Evolutionary conservation across 2,113 vertebrate genomes (phyloP).

Genomic region (Tricholaema leucomelas): DNA sequence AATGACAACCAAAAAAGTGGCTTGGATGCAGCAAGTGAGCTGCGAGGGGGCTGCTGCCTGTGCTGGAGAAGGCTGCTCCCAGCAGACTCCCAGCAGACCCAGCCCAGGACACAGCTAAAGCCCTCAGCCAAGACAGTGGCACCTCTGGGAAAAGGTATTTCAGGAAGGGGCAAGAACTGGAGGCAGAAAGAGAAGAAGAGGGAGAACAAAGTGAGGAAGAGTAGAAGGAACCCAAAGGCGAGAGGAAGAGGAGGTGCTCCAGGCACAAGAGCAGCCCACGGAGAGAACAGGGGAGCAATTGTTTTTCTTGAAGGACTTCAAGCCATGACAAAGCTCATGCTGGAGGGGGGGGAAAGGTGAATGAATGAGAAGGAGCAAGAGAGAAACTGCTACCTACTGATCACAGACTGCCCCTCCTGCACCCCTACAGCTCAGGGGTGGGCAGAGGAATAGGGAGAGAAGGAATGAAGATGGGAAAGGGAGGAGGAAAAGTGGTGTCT

Average conservation of each 20-base stretch:
- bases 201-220: not conserved
- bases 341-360: not conserved
- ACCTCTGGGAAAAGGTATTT: not conserved
- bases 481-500: not conserved
- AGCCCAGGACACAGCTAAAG: not conserved
- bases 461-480: not conserved
- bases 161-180: not conserved
- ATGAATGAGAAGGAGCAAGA: fast-evolving
- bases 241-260: not conserved
- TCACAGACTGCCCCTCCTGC: not conserved
- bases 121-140: no score
- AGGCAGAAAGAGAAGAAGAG: not conserved
- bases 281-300: not conserved
- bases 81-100: not conserved
- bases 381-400: not conserved
- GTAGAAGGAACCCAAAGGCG: not conserved
- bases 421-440: not conserved
- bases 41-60: not conserved
- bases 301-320: not conserved
- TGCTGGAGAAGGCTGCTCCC: not conserved
- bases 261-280: not conserved
- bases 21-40: not conserved
- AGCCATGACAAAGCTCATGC: not conserved
- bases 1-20: not conserved
- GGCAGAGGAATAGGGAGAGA: not conserved